Conservation (phyloP, 2,797 vertebrate genomes). For the Anas capensis region DNA sequence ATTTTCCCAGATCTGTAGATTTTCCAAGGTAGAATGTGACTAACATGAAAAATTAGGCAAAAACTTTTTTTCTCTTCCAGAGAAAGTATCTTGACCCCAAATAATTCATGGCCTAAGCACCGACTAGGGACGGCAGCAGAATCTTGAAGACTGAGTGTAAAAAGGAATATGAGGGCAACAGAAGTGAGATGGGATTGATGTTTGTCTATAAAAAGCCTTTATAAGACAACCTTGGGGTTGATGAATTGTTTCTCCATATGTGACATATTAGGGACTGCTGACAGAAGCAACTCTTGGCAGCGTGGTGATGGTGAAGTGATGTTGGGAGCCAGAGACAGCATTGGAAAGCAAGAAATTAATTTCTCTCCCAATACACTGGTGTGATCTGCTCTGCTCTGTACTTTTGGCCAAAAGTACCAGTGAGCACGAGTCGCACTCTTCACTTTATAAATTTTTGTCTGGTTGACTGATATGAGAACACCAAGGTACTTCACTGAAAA, state of each 20-base stretch:
- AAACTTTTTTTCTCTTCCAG: neutral
- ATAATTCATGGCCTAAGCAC: neutral
- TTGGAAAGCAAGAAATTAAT: constrained; percentile 30
- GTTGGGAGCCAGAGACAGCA: constrained; percentile 17
- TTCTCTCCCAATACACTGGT: neutral
- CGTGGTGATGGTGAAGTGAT: neutral
- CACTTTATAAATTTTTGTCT: constrained; percentile 16
- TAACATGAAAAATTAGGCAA: neutral
- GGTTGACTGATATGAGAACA: constrained; percentile 34
- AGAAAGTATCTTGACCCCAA: neutral
- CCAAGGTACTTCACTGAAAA: constrained; percentile 1
- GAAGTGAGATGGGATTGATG: neutral
- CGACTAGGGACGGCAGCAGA: neutral
- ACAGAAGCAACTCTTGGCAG: neutral
- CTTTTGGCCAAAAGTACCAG: constrained; percentile 30
- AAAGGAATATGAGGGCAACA: neutral
- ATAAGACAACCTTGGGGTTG: neutral
- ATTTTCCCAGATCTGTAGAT: neutral
- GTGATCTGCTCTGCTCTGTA: neutral
- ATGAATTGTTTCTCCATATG: neutral
- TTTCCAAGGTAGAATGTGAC: neutral
- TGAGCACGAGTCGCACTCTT: neutral
- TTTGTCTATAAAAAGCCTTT: neutral
- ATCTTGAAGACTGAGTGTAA: neutral
- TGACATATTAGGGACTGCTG: constrained; percentile 2